These are phyloP conservation scores for Enteromius fasciolatus DNA, from an alignment of 2,797 vertebrate species.

Conservation along the genomic window DNA sequence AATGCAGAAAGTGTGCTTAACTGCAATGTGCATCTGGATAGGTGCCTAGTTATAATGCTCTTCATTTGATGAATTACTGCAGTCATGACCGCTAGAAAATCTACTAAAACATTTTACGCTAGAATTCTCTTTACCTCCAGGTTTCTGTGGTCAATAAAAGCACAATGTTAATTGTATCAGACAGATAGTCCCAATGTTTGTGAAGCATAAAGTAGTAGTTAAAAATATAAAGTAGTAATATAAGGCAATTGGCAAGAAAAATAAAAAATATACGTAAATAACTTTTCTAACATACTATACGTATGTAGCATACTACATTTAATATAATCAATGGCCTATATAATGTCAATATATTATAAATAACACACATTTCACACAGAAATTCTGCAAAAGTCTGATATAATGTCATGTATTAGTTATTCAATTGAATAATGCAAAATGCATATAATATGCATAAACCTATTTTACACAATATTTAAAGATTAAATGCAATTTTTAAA, in stretches of 20 bases:
- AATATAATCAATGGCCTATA: background rate
- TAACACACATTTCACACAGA: background rate
- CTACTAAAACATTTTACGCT: background rate
- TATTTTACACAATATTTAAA: background rate
- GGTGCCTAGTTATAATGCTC: background rate
- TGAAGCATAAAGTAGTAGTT: too few relatives aligned
- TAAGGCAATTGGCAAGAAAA: background rate
- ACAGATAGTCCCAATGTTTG: background rate
- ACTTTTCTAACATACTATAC: background rate
- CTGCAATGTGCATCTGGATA: conserved; percentile 6
- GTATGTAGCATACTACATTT: background rate
- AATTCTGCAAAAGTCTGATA: background rate
- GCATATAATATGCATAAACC: background rate
- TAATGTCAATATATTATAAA: background rate
- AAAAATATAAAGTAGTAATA: too few relatives aligned
- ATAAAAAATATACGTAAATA: background rate
- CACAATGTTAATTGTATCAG: background rate
- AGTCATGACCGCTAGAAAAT: background rate
- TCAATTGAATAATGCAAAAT: background rate
- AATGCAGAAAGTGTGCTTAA: background rate
- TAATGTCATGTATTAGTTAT: background rate
- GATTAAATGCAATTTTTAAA: background rate
- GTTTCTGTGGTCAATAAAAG: background rate
- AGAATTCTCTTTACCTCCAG: background rate
- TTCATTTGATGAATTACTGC: conserved; percentile 1